Conservation (phyloP, 2,888 invertebrate species). For the Drosophila robusta region DNA sequence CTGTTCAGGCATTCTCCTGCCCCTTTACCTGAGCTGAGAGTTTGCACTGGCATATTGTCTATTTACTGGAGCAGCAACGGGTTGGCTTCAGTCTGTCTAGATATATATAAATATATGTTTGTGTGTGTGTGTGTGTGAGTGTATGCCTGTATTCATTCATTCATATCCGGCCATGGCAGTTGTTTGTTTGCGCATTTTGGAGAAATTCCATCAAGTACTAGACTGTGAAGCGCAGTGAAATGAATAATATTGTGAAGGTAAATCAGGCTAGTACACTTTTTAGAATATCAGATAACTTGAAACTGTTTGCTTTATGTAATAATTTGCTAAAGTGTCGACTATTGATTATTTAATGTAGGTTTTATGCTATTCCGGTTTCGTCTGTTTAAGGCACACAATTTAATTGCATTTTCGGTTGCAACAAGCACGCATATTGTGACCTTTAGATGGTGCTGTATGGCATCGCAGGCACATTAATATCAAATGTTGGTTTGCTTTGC, state of each 20-base stretch:
- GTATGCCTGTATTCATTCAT: constrained; percentile 7
- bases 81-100: constrained; percentile 6
- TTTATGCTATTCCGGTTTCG: too few relatives aligned
- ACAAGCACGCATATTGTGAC: neutral
- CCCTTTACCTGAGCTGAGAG: constrained; percentile 20
- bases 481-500: too few relatives aligned
- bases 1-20: constrained; percentile 21
- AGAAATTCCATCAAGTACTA: constrained; percentile 34
- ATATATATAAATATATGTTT: neutral
- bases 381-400: too few relatives aligned
- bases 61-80: constrained; percentile 21
- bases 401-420: neutral
- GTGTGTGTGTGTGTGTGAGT: neutral
- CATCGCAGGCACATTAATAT: neutral
- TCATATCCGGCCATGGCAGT: constrained; percentile 17
- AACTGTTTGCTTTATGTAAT: neutral
- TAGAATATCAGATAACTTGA: neutral
- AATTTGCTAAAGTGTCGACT: neutral
- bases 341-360: neutral
- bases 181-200: constrained; percentile 18
- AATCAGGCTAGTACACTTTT: constrained; percentile 11
- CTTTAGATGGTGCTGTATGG: neutral
- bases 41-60: constrained; percentile 28
- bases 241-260: constrained; percentile 18
- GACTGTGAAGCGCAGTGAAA: constrained; percentile 12